phyloP scores from a whole-genome alignment of 2,113 vertebrate genomes.

The Mobula birostris region DNA sequence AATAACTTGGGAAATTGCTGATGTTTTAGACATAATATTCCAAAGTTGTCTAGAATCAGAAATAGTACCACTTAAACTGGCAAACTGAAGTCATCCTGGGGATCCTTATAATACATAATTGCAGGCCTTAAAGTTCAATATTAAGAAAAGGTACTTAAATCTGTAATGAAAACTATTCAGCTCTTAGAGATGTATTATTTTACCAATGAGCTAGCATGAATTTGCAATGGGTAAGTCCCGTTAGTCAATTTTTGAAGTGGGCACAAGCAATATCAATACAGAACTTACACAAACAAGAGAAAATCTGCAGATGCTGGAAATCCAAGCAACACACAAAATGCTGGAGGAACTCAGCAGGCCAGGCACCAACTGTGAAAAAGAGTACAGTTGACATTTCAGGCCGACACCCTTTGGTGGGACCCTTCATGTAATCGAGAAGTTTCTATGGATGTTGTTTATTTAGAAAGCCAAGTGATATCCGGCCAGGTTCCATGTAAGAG shows the following conservation, averaged over 20 bases:
- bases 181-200: not conserved
- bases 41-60: not conserved
- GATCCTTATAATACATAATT: no score
- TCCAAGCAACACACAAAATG: no score
- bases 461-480: not conserved
- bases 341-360: no score
- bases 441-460: not conserved
- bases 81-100: not conserved
- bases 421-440: not conserved
- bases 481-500: not conserved
- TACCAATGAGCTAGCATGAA: not conserved
- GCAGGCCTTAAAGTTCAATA: no score
- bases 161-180: not conserved
- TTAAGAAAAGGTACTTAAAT: no score
- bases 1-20: not conserved
- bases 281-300: no score
- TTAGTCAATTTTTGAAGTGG: no score
- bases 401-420: no score
- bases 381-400: no score
- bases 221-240: not conserved
- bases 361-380: no score
- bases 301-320: no score
- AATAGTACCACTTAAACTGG: not conserved
- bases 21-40: not conserved
- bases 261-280: not conserved